Evolutionary conservation across 2,113 vertebrate genomes (phyloP), one percentile per base, ranked within the genome.

Genomic region (Penelope pileata): DNA sequence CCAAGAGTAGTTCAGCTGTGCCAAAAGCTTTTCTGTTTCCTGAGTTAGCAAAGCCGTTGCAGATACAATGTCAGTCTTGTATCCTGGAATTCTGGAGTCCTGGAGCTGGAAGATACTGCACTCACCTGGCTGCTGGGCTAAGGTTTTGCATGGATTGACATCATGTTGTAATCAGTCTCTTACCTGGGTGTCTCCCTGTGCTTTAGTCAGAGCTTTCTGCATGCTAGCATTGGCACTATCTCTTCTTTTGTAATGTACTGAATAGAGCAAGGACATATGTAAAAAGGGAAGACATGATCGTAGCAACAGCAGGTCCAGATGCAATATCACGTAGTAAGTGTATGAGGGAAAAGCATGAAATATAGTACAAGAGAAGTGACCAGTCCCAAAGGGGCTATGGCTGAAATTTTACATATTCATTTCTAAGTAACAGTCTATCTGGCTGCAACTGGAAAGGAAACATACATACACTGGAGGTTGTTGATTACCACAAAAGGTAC

Each of bases 391-490:
- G 22, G 10, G 30, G 4, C 23, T 60, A 9, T 42, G n/a, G 15
- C 21, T 89, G 36, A 68, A 83, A 32, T 42, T 77, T 59, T 47
- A 63, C 11, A 62, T 38, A 67, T 79, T 69, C 30, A 6, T 26
- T 23, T 14, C 24, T 29, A 42, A 91, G 72, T 36, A 91, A 93
- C 36, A 29, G 7, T 69, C 22, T 48, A 7, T 34, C 30, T 70
- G 50, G 69, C 45, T 83, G 16, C 19, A 56, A 12, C 30, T 64
- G 59, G 16, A 66, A 69, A 89, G 19, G 63, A 69, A 91, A 79
- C 18, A 42, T 2, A 0, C 32, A 60, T 32, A 45, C 0, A 0
- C 36, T 53, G 59, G 62, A 82, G 70, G 69, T 16, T 40, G 66
- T 12, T 1, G 3, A 45, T 58, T 50, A 76, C 10, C 24, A 70